Evolutionary conservation across 2,888 invertebrate species (phyloP).

Genomic region (Philonicus albiceps): DNA sequence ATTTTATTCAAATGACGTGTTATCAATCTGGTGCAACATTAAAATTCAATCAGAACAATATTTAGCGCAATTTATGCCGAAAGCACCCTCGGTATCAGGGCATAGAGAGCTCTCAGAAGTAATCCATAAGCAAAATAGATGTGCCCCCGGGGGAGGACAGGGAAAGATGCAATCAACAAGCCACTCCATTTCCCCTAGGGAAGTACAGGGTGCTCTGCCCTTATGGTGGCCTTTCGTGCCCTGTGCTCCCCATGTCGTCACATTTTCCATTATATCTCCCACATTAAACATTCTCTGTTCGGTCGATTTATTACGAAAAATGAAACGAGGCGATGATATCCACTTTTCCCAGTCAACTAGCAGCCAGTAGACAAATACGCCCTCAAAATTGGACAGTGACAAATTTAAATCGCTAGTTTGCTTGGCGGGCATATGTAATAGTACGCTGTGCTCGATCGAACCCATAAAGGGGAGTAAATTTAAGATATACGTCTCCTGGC

Average conservation of each 20-base stretch:
- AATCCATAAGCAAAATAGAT: background rate
- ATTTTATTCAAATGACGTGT: background rate
- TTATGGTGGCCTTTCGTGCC: background rate
- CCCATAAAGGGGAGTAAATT: background rate
- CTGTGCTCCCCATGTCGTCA: background rate
- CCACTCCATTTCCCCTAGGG: background rate
- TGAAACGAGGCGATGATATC: background rate
- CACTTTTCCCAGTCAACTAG: background rate
- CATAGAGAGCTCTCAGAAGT: background rate
- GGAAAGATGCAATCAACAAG: background rate
- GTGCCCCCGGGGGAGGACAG: background rate
- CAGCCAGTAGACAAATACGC: background rate
- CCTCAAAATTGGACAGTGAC: slow-evolving; percentile 17
- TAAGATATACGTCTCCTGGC: background rate
- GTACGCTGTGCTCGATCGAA: background rate
- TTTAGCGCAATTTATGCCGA: background rate
- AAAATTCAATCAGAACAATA: background rate
- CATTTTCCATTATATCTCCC: slow-evolving; percentile 4
- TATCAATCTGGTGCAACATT: background rate
- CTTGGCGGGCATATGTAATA: background rate
- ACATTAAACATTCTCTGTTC: background rate
- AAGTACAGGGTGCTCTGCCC: background rate
- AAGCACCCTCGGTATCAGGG: background rate
- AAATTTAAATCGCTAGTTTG: slow-evolving; percentile 13
- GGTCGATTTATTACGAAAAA: slow-evolving; percentile 22